A percentile compares a stretch with the other conserved stretches of the same genome.
Conservation (phyloP, 2,113 vertebrate genomes). For the Isichthys henryi region DNA sequence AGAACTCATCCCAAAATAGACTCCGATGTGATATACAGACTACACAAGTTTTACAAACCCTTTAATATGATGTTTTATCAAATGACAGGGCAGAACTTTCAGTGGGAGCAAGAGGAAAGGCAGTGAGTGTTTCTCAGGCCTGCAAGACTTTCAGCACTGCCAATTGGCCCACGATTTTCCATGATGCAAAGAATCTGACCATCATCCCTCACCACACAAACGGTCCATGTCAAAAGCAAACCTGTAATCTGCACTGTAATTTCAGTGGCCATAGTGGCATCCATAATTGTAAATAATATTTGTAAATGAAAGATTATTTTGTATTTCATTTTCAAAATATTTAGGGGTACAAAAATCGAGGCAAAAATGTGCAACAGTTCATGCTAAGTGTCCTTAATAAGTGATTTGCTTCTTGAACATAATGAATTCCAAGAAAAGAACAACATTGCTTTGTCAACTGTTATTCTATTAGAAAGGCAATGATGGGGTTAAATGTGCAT, state of each 20-base stretch:
- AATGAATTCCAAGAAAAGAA: slow-evolving; percentile 10
- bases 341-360: slow-evolving; percentile 19
- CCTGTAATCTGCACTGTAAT: not conserved
- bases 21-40: slow-evolving; percentile 71
- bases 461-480: slow-evolving; percentile 5
- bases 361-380: slow-evolving; percentile 20
- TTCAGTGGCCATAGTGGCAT: not conserved
- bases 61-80: slow-evolving; percentile 81
- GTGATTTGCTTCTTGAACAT: slow-evolving; percentile 24
- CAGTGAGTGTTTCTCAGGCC: slow-evolving; percentile 14
- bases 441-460: not conserved
- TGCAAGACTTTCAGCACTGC: slow-evolving; percentile 6
- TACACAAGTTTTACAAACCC: slow-evolving; percentile 78
- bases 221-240: not conserved
- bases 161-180: not conserved
- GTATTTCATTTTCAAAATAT: slow-evolving; percentile 9
- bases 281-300: slow-evolving; percentile 19
- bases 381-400: slow-evolving; percentile 28
- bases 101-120: slow-evolving; percentile 51
- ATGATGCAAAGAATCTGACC: not conserved
- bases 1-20: slow-evolving; percentile 77
- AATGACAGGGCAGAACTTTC: slow-evolving; percentile 77
- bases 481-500: not conserved
- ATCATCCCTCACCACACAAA: slow-evolving; percentile 1
- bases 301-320: slow-evolving; percentile 24